Conservation (phyloP, 2,888 invertebrate species). For the Aleiodes alternator region DNA sequence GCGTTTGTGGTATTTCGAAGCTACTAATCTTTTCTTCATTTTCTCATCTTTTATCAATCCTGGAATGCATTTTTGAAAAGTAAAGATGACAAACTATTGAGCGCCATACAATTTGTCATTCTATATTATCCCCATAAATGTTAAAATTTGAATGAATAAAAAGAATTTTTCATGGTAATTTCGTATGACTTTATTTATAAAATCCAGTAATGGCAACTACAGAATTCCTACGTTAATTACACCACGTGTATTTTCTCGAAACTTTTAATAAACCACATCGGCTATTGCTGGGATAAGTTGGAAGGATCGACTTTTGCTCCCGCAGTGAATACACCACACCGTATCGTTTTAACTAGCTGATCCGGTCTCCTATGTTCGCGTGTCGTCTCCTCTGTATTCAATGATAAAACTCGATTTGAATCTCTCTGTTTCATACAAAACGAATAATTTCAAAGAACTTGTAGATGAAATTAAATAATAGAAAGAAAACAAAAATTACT, state of each 20-base stretch:
- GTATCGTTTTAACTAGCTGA: conserved; percentile 33
- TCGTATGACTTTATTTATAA: conserved; percentile 2
- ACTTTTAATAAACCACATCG: conserved; percentile 36
- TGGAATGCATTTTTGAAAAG: conserved; percentile 24
- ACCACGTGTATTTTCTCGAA: conserved; percentile 31
- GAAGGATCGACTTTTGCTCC: conserved; percentile 24
- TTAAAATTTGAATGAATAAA: too few species aligned
- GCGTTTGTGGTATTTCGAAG: conserved; percentile 23
- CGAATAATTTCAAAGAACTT: conserved; percentile 17
- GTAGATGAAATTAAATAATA: conserved; percentile 2
- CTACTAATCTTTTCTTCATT: not conserved
- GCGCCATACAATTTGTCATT: conserved; percentile 34
- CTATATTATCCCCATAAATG: not conserved
- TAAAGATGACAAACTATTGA: conserved; percentile 24
- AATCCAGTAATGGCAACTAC: conserved; percentile 13
- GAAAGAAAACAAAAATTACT: conserved; percentile 13
- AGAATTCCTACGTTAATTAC: conserved; percentile 39
- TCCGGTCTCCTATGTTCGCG: conserved; percentile 34
- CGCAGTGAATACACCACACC: conserved; percentile 30
- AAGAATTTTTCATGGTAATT: conserved; percentile 10
- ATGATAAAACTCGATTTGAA: conserved; percentile 20
- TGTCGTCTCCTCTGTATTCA: conserved; percentile 26
- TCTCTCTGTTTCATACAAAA: conserved; percentile 10
- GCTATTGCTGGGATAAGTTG: not conserved
- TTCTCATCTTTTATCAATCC: not conserved